A percentile compares a stretch with the other conserved stretches of the same genome.
Evolutionary conservation across 2,797 vertebrate genomes (phyloP).

Genomic region (Octomys mimax): DNA sequence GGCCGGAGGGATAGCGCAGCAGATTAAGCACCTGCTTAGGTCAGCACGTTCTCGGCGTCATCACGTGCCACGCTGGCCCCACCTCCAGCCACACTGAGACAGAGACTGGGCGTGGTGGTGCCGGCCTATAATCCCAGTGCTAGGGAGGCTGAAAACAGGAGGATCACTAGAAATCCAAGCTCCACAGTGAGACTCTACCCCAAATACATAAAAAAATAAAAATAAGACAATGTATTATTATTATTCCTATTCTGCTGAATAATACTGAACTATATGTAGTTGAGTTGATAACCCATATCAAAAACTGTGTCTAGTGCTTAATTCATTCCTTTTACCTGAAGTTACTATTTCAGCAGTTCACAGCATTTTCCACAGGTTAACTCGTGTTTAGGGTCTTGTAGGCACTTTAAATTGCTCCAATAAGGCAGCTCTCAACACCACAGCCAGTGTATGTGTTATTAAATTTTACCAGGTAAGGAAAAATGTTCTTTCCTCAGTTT

Average conservation of each 20-base stretch:
- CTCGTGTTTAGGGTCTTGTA: background rate
- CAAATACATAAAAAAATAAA: too few species aligned
- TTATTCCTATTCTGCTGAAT: background rate
- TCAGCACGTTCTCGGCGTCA: too few species aligned
- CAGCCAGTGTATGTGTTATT: background rate
- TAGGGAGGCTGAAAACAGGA: too few species aligned
- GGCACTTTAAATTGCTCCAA: background rate
- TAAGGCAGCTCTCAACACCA: background rate
- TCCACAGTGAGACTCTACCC: too few species aligned
- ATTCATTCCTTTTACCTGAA: background rate
- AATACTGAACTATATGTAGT: background rate
- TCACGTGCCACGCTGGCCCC: too few species aligned
- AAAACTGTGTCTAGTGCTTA: background rate
- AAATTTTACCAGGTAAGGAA: background rate
- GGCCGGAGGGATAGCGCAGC: too few species aligned
- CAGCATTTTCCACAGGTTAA: background rate
- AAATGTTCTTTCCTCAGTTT: background rate
- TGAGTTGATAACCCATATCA: background rate
- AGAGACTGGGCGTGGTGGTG: too few species aligned
- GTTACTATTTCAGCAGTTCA: background rate
- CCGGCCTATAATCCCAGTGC: too few species aligned
- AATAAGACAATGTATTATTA: background rate
- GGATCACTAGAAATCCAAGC: too few species aligned
- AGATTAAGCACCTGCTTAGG: too few species aligned
- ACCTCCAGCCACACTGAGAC: too few species aligned